Conservation (phyloP, 2,113 vertebrate genomes). For the Hippocampus abdominalis region DNA sequence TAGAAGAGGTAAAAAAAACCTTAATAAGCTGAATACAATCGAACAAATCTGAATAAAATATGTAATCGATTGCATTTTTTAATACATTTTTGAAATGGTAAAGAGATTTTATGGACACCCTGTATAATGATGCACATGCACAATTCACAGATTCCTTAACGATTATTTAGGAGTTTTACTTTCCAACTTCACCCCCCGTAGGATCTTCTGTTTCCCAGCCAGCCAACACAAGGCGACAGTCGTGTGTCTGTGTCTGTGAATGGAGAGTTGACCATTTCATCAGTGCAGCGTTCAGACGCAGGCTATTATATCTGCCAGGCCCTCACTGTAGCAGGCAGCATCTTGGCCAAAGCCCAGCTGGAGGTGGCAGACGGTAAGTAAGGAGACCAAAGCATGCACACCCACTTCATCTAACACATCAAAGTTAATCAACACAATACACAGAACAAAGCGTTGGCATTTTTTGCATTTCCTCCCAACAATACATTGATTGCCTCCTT, state of each 20-base stretch:
- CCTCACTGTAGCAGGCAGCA: slow-evolving; percentile 91
- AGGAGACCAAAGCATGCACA: slow-evolving; percentile 12
- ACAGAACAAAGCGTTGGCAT: background rate
- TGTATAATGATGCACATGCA: background rate
- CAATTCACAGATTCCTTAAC: background rate
- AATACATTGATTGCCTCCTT: background rate
- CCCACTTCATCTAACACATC: slow-evolving; percentile 2
- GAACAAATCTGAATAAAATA: too few relatives aligned
- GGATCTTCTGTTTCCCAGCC: slow-evolving; percentile 92
- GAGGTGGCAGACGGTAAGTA: slow-evolving; percentile 93
- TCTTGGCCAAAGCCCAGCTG: slow-evolving; percentile 92
- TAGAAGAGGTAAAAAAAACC: too few relatives aligned
- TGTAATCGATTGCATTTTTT: too few relatives aligned
- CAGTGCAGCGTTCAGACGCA: slow-evolving; percentile 85
- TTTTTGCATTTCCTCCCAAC: background rate
- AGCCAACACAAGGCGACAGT: slow-evolving; percentile 84
- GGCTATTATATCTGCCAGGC: slow-evolving; percentile 96
- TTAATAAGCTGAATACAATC: too few relatives aligned
- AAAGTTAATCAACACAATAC: background rate
- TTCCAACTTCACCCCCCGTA: slow-evolving; percentile 53
- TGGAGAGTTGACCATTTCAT: slow-evolving; percentile 86
- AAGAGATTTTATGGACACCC: too few relatives aligned
- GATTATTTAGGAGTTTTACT: background rate
- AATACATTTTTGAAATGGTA: too few relatives aligned
- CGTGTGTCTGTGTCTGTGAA: slow-evolving; percentile 84